A percentile compares a stretch with the other conserved stretches of the same genome.
Evolutionary conservation across 2,888 invertebrate species (phyloP).

Genomic region (Caenorhabditis macrosperma): DNA sequence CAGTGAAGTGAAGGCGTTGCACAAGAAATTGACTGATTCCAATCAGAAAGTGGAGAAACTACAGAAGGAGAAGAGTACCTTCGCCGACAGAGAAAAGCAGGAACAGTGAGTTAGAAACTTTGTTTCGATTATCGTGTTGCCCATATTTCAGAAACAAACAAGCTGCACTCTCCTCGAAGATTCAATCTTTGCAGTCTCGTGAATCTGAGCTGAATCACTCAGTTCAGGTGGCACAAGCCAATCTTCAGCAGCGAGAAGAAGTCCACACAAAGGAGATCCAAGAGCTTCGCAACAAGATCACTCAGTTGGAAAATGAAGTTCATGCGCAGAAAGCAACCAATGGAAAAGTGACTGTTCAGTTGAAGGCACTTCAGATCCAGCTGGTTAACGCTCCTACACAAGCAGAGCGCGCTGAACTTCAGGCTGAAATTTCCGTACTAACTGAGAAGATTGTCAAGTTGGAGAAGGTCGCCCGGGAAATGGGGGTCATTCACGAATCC

Average conservation of each 20-base stretch:
- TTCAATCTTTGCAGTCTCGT: slow-evolving; percentile 6
- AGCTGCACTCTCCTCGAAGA: not conserved
- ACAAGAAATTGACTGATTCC: slow-evolving; percentile 21
- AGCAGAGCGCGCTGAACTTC: not conserved
- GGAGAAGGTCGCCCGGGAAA: not conserved
- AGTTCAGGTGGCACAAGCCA: not conserved
- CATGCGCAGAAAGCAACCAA: not conserved
- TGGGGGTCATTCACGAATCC: not conserved
- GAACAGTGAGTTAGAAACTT: slow-evolving; percentile 26
- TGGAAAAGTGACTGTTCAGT: not conserved
- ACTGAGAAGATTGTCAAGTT: not conserved
- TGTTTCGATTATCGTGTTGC: no score
- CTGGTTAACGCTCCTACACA: not conserved
- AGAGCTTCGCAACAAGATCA: not conserved
- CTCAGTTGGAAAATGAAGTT: slow-evolving; percentile 10
- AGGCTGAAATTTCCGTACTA: not conserved
- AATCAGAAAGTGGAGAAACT: slow-evolving; percentile 32
- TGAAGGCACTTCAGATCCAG: not conserved
- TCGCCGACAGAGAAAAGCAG: slow-evolving; percentile 17
- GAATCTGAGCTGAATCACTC: slow-evolving; percentile 18
- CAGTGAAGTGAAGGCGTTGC: slow-evolving; percentile 27
- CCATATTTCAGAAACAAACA: slow-evolving; percentile 29
- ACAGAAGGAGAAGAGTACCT: slow-evolving; percentile 22
- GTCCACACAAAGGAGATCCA: not conserved
- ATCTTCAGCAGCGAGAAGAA: not conserved